Evolutionary conservation across 2,888 invertebrate genomes (phyloP).

Genomic region (Drosophila pseudotakahashii): DNA sequence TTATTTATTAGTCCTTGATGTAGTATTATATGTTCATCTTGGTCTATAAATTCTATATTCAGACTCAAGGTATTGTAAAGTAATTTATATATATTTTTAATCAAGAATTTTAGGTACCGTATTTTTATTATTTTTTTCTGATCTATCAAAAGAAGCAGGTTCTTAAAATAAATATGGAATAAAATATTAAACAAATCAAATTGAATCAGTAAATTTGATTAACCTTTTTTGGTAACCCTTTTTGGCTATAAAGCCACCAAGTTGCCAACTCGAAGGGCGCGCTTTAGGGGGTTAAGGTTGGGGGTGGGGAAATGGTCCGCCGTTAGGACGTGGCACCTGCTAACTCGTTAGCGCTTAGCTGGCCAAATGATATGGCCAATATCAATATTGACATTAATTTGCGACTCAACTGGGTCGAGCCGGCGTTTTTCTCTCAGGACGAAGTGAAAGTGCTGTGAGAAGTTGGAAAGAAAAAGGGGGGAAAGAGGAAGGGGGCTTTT

Average conservation of each 20-base stretch:
- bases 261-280: neutral
- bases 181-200: too few relatives aligned
- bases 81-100: too few relatives aligned
- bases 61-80: too few relatives aligned
- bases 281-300: neutral
- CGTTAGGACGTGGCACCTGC: slow-evolving; percentile 49
- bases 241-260: neutral
- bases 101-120: too few relatives aligned
- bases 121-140: too few relatives aligned
- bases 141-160: too few relatives aligned
- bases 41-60: too few relatives aligned
- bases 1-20: too few relatives aligned
- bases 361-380: slow-evolving; percentile 66
- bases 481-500: neutral
- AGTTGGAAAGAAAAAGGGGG: neutral
- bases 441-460: slow-evolving; percentile 60
- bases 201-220: too few relatives aligned
- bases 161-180: too few relatives aligned
- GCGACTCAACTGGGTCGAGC: slow-evolving; percentile 45
- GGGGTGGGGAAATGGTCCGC: neutral
- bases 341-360: slow-evolving; percentile 67
- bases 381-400: slow-evolving; percentile 79
- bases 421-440: slow-evolving; percentile 3
- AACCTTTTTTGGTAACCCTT: too few relatives aligned
- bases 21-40: too few relatives aligned